Base-by-base conservation (phyloP, 1,140 invertebrate genomes). In the Saccostrea glomerata region DNA sequence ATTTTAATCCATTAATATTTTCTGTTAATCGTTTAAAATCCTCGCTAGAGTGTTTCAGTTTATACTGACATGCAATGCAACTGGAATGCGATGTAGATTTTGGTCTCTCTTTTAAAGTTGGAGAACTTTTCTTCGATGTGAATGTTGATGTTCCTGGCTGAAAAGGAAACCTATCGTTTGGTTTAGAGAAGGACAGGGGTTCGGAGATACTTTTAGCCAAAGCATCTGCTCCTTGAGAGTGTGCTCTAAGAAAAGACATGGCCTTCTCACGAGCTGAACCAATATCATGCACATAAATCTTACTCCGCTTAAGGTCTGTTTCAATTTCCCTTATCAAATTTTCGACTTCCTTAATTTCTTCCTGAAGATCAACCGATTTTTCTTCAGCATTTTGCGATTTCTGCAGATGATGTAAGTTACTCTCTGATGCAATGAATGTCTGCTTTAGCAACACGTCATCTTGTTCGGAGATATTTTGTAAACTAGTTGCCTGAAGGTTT, bases 21-120 rank as follows among this genome's bases (percentile, higher is more conserved):
- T 83, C 58, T 84, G 15, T 83, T 23, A 84, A 23, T 54, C 83
- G 36, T 12, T 77, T 73, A 25, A 88, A 88, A 82, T 82, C 87
- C 82, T 82, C 73, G 56, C 56, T 87, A 70, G 47, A 54, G 66
- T 89, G 84, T 82, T 89, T 87, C 1, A 89, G 54, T 85, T 87
- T 89, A 82, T 55, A 87, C 60, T 82, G 83, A 85, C 89, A 89
- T 23, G 89, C 88, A 12, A 84, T 54, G 54, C 88, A 89, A 25
- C 55, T 83, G 20, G 54, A 55, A 54, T 84, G 85, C 0, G 23
- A 73, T 17, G 60, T 47, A 20, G 77, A 36, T 25, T 70, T 83
- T 66, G 25, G 13, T 66, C 25, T 70, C 55, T 47, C 25, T 83
- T 86, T 86, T 23, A 84, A 25, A 54, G 54, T 83, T 17, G 73